A percentile compares a stretch with the other conserved stretches of the same genome.
phyloP scores from a whole-genome alignment of 2,797 vertebrate genomes.

The Chelon labrosus region DNA sequence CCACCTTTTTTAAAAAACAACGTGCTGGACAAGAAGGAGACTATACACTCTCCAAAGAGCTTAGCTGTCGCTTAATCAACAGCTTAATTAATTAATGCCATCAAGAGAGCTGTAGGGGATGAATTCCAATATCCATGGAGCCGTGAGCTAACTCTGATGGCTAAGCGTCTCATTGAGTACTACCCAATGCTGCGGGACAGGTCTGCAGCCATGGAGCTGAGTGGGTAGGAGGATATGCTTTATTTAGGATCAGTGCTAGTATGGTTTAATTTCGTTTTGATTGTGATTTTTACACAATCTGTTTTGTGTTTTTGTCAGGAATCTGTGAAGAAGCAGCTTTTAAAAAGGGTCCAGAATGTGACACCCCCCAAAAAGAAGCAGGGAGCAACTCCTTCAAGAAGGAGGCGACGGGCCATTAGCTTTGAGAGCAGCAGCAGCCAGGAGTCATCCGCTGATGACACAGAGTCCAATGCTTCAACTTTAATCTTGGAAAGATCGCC shows the following conservation, averaged over 20 bases:
- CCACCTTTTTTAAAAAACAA: conserved; percentile 12
- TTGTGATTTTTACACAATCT: neutral
- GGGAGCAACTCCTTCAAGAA: too few species aligned
- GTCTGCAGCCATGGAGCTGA: conserved; percentile 1
- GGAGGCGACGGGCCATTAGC: too few species aligned
- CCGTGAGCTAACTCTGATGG: conserved; percentile 8
- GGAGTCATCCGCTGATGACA: too few species aligned
- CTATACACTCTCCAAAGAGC: conserved; percentile 12
- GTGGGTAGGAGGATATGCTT: conserved; percentile 28
- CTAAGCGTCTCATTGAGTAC: conserved; percentile 18
- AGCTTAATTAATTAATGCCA: conserved; percentile 14
- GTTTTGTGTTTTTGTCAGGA: conserved; percentile 18
- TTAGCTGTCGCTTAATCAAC: neutral
- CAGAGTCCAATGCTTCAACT: too few species aligned
- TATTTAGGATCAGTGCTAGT: conserved; percentile 7
- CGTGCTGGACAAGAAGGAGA: neutral
- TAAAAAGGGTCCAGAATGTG: too few species aligned
- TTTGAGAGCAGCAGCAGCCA: too few species aligned
- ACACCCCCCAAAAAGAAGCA: too few species aligned
- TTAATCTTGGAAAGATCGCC: conserved; percentile 11
- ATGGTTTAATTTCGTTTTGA: conserved; percentile 3
- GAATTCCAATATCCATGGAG: conserved; percentile 22
- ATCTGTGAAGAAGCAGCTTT: conserved; percentile 1
- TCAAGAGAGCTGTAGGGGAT: conserved; percentile 14
- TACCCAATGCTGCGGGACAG: conserved; percentile 28